Evolutionary conservation across 2,113 vertebrate species (phyloP).

Genomic region (Neolamprologus caudopunctatus): DNA sequence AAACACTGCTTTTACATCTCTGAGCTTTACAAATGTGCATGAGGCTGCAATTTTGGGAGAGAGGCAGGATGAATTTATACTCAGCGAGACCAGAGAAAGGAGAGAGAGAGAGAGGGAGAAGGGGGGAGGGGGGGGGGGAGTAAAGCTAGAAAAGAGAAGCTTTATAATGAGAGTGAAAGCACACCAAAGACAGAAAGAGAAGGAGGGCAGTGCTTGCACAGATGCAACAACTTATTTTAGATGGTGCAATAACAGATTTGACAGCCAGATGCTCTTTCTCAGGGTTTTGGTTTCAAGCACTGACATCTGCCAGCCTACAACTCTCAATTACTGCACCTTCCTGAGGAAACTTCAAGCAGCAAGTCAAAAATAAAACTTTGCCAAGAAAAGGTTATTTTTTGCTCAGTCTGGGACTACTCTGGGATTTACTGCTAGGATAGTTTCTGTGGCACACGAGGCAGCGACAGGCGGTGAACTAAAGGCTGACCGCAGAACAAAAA

Average conservation of each 20-base stretch:
- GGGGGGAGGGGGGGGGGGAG: accelerated
- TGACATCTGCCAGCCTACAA: background rate
- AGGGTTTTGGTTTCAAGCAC: background rate
- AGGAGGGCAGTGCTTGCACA: background rate
- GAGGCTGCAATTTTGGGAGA: background rate
- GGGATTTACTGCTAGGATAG: background rate
- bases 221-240: background rate
- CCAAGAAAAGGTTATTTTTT: background rate
- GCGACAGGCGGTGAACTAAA: background rate
- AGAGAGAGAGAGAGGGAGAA: background rate
- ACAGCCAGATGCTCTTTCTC: background rate
- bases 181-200: background rate
- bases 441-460: background rate
- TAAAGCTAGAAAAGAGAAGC: background rate
- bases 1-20: background rate
- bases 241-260: background rate
- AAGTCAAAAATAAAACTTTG: background rate
- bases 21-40: background rate
- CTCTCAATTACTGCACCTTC: background rate
- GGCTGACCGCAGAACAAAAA: background rate
- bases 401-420: background rate
- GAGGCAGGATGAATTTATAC: background rate
- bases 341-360: background rate
- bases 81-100: background rate
- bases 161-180: background rate